Evolutionary conservation across 2,888 invertebrate genomes (phyloP).

Genomic region (Pollenia angustigena): DNA sequence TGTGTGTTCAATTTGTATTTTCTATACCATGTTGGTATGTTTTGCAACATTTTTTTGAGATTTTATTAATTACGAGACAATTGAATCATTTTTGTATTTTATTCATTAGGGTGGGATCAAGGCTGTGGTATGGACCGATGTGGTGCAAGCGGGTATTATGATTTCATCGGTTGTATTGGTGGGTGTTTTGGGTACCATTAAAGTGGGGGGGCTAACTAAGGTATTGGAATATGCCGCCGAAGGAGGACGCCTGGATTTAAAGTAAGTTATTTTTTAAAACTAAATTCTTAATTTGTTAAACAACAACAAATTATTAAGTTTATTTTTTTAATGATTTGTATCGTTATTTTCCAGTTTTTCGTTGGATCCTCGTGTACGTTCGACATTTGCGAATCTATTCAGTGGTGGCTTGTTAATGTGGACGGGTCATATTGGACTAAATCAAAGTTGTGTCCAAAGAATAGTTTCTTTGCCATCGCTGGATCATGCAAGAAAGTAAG

Average conservation of each 20-base stretch:
- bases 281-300: not conserved
- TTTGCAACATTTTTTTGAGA: not conserved
- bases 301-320: not conserved
- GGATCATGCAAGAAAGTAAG: conserved; percentile 85
- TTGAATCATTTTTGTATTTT: not conserved
- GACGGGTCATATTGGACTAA: conserved; percentile 88
- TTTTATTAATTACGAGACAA: not conserved
- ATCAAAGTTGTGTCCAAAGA: conserved; percentile 90
- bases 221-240: conserved; percentile 81
- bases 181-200: conserved; percentile 82
- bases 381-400: conserved; percentile 87
- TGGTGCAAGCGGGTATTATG: conserved; percentile 84
- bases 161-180: conserved; percentile 83
- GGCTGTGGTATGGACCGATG: conserved; percentile 86
- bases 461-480: conserved; percentile 87
- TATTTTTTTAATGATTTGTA: not conserved
- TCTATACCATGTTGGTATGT: conserved; percentile 81
- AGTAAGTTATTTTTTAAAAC: conserved; percentile 78
- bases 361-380: conserved; percentile 87
- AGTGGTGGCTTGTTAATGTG: conserved; percentile 87
- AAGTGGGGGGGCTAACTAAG: conserved; percentile 83
- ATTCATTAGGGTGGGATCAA: conserved; percentile 84
- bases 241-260: conserved; percentile 82
- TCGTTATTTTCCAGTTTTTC: conserved; percentile 84
- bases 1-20: conserved; percentile 85